Evolutionary conservation across 1,140 invertebrate species (phyloP).

Genomic region (Condylostylus longicornis): DNA sequence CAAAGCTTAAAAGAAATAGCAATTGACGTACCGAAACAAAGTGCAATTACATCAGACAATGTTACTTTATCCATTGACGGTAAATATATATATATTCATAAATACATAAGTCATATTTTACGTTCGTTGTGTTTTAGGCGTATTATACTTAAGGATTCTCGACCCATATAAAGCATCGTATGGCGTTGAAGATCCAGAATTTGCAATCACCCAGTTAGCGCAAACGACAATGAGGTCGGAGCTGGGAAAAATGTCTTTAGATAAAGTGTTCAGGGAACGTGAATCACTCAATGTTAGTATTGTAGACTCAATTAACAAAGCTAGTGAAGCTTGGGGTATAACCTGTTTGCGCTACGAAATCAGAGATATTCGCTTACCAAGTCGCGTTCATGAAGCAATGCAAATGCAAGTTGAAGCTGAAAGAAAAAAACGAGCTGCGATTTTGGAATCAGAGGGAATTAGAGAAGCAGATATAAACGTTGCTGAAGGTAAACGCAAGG

Average conservation of each 20-base stretch:
- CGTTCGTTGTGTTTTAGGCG: too few relatives aligned
- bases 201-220: slow-evolving; percentile 95
- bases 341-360: slow-evolving; percentile 97
- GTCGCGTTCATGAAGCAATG: slow-evolving; percentile 95
- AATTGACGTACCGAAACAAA: slow-evolving; percentile 97
- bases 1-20: slow-evolving; percentile 99
- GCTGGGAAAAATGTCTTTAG: slow-evolving; percentile 93
- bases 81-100: too few relatives aligned
- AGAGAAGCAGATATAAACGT: slow-evolving; percentile 94
- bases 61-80: slow-evolving; percentile 95
- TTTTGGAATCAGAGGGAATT: slow-evolving; percentile 92
- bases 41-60: slow-evolving; percentile 94
- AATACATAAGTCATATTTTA: too few relatives aligned
- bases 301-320: slow-evolving; percentile 95
- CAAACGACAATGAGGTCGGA: slow-evolving; percentile 99
- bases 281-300: slow-evolving; percentile 92
- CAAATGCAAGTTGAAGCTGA: slow-evolving; percentile 99
- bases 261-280: slow-evolving; percentile 92
- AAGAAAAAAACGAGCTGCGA: slow-evolving; percentile 85
- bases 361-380: slow-evolving; percentile 53
- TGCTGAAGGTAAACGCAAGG: slow-evolving; percentile 84
- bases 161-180: slow-evolving; percentile 91
- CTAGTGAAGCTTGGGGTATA: slow-evolving; percentile 94
- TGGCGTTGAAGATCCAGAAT: slow-evolving; percentile 98
- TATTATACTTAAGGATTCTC: slow-evolving; percentile 85